These are phyloP conservation scores for Hypocryptadius cinnamomeus DNA, from an alignment of 2,113 vertebrate species.

Conservation along the genomic window DNA sequence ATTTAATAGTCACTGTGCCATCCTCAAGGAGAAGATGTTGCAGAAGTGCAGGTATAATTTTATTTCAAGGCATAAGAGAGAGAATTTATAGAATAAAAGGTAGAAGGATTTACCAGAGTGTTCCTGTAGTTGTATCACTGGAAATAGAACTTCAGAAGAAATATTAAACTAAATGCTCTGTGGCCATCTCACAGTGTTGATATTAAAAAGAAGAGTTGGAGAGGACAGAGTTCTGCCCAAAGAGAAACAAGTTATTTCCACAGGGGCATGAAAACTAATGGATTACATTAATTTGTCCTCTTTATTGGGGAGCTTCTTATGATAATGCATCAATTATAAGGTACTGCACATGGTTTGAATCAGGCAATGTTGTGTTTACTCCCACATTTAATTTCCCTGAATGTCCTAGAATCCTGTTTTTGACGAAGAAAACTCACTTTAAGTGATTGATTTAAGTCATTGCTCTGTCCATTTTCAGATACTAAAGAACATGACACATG, in stretches of 20 bases:
- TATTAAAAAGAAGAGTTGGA: background rate
- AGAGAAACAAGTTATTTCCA: background rate
- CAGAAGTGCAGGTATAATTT: background rate
- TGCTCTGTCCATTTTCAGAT: background rate
- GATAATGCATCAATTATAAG: background rate
- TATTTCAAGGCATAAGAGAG: background rate
- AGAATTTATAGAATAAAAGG: background rate
- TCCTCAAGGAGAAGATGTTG: background rate
- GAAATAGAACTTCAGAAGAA: background rate
- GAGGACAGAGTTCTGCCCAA: background rate
- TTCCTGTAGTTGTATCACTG: background rate
- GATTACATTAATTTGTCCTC: background rate
- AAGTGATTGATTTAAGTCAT: background rate
- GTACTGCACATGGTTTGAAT: background rate
- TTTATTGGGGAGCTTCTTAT: background rate
- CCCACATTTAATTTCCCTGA: background rate
- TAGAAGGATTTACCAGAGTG: background rate
- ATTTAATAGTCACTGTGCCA: background rate
- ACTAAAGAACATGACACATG: background rate
- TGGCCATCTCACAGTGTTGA: background rate
- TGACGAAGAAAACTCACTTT: background rate
- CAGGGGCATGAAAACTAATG: background rate
- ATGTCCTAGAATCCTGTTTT: background rate
- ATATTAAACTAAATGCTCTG: background rate
- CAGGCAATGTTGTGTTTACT: background rate